A percentile compares a stretch with the other conserved stretches of the same genome.
phyloP scores from a whole-genome alignment of 2,888 invertebrate genomes.

The Sinhomidia bicolor region DNA sequence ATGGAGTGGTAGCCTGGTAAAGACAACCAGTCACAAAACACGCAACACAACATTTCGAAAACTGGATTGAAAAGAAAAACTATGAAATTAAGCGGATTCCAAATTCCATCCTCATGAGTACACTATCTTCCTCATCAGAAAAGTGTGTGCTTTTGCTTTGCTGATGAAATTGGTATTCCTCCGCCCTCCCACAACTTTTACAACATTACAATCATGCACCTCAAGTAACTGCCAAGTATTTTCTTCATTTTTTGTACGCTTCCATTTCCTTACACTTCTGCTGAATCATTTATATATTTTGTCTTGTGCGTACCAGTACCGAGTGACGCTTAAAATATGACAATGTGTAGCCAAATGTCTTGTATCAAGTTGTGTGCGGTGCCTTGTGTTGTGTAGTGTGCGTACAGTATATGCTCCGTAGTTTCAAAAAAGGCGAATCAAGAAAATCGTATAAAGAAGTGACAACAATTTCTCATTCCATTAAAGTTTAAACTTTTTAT shows the following conservation, averaged over 20 bases:
- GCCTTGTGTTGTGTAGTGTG: neutral
- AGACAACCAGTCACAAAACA: too few relatives aligned
- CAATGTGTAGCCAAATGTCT: neutral
- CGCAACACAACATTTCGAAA: too few relatives aligned
- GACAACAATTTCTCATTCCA: conserved; percentile 51
- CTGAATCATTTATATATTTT: neutral
- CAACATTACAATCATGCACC: conserved; percentile 21
- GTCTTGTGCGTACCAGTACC: too few relatives aligned
- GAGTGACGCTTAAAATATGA: neutral
- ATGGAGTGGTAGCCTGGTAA: too few relatives aligned
- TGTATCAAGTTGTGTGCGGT: neutral
- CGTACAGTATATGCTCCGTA: neutral
- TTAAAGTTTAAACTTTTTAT: conserved; percentile 42
- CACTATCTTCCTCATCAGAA: neutral
- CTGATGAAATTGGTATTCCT: conserved; percentile 13
- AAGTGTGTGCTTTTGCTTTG: conserved; percentile 4
- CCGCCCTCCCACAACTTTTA: conserved; percentile 57
- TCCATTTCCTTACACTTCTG: conserved; percentile 24
- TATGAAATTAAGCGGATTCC: conserved; percentile 44
- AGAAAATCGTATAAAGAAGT: neutral
- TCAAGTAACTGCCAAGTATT: conserved; percentile 45
- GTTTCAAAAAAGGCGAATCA: neutral
- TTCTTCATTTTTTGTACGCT: neutral
- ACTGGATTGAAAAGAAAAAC: too few relatives aligned
- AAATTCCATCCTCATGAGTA: conserved; percentile 2